phyloP scores from a whole-genome alignment of 2,797 vertebrate genomes.

The Melanotaenia pygmaea region DNA sequence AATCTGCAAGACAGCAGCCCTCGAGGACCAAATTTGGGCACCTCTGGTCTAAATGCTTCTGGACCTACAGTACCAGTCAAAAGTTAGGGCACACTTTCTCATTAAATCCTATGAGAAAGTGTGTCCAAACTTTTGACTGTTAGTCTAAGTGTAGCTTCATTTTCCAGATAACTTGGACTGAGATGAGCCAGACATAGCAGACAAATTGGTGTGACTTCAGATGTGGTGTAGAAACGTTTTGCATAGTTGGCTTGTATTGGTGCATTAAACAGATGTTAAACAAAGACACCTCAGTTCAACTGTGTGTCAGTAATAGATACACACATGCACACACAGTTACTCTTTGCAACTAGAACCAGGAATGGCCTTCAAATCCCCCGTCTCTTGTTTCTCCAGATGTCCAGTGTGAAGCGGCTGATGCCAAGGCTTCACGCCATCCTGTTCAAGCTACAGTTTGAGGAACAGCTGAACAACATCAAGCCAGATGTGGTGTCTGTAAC shows the following conservation, averaged over 20 bases:
- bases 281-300: slow-evolving; percentile 55
- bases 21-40: too few species aligned
- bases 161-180: slow-evolving; percentile 21
- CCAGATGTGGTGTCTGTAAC: slow-evolving; percentile 92
- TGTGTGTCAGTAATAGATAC: slow-evolving; percentile 31
- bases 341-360: slow-evolving; percentile 7
- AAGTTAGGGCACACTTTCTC: too few species aligned
- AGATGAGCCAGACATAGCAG: slow-evolving; percentile 21
- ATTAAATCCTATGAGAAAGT: too few species aligned
- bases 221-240: slow-evolving; percentile 15
- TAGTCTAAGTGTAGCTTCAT: neutral
- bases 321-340: neutral
- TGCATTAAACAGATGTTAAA: slow-evolving; percentile 43
- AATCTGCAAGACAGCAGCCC: too few species aligned
- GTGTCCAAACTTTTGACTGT: too few species aligned
- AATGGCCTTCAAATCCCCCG: slow-evolving; percentile 10
- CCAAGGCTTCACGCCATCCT: slow-evolving; percentile 87
- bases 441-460: slow-evolving; percentile 91
- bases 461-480: slow-evolving; percentile 92
- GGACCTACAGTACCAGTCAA: neutral
- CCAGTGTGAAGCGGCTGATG: slow-evolving; percentile 84
- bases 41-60: neutral
- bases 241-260: neutral
- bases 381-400: slow-evolving; percentile 81
- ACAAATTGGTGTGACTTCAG: slow-evolving; percentile 19